These are phyloP conservation scores for Moxostoma hubbsi DNA, from an alignment of 2,797 vertebrate genomes.

Conservation along the genomic window DNA sequence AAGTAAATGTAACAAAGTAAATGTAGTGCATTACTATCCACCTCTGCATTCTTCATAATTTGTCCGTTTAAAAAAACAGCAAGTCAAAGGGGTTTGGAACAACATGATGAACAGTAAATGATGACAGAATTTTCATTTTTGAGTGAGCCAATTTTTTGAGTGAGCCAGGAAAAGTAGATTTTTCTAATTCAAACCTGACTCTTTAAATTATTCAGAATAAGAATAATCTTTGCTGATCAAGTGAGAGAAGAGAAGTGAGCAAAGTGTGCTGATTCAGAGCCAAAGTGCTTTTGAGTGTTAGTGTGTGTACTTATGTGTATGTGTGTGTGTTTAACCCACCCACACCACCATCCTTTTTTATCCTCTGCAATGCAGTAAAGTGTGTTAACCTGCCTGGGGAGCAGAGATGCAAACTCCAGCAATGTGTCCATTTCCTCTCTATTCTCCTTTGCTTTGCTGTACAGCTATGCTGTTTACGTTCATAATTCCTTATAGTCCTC, in stretches of 20 bases:
- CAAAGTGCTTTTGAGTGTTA: conserved; percentile 44
- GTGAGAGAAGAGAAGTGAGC: conserved; percentile 14
- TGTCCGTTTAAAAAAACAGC: no score
- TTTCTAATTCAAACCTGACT: conserved; percentile 32
- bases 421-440: conserved; percentile 31
- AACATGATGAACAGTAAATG: no score
- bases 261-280: conserved; percentile 41
- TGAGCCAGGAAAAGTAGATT: no score
- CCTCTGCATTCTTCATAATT: no score
- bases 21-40: no score
- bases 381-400: conserved; percentile 65
- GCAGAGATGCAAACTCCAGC: conserved; percentile 60
- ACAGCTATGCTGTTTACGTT: conserved; percentile 36
- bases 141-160: no score
- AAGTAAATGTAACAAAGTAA: no score
- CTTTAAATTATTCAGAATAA: conserved; percentile 58
- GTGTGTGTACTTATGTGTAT: conserved; percentile 24
- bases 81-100: no score
- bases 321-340: conserved; percentile 17
- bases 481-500: conserved; percentile 46
- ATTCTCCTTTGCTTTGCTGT: conserved; percentile 20
- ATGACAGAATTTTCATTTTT: no score
- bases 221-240: conserved; percentile 49
- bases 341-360: conserved; percentile 31
- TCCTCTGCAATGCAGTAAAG: conserved; percentile 71